Percentiles rank a stretch among this genome's conserved stretches.
phyloP scores from a whole-genome alignment of 1,140 invertebrate genomes.

The Conopomorpha cramerella region DNA sequence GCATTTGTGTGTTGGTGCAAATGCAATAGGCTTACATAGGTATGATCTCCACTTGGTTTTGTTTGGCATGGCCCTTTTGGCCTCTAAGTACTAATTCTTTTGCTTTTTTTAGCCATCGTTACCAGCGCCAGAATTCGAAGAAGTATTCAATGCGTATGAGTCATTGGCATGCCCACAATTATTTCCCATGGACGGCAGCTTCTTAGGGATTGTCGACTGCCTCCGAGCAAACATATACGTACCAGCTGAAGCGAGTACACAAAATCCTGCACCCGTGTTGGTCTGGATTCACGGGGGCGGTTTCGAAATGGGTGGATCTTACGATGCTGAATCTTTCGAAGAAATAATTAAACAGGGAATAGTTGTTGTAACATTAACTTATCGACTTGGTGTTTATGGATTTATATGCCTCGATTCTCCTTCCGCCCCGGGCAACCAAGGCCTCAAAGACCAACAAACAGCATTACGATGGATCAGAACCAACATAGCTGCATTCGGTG shows the following conservation, averaged over 20 bases:
- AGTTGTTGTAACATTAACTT: constrained; percentile 39
- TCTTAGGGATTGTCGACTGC: constrained; percentile 25
- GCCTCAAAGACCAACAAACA: constrained; percentile 68
- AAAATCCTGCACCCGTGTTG: constrained; percentile 34
- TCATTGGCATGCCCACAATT: constrained; percentile 34
- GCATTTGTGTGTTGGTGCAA: no score
- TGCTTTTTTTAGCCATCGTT: constrained; percentile 26
- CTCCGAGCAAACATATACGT: constrained; percentile 36
- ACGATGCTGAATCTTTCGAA: constrained; percentile 22
- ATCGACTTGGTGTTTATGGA: constrained; percentile 41
- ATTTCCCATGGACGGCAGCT: constrained; percentile 5
- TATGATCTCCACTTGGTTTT: no score
- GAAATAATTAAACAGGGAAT: constrained; percentile 33
- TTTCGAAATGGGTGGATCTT: constrained; percentile 25
- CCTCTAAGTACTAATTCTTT: no score
- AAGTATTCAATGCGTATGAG: constrained; percentile 29
- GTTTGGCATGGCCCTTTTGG: no score
- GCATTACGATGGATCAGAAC: constrained; percentile 67
- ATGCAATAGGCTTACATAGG: no score
- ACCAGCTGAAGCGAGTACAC: constrained; percentile 26
- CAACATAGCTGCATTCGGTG: constrained; percentile 72
- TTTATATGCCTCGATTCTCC: constrained; percentile 42
- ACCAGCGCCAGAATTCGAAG: constrained; percentile 18
- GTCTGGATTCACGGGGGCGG: constrained; percentile 42
- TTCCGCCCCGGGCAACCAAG: constrained; percentile 68